Evolutionary conservation across 1,140 invertebrate genomes (phyloP), one percentile per base, ranked within the genome.

Genomic region (Leptestheria dahalacensis): DNA sequence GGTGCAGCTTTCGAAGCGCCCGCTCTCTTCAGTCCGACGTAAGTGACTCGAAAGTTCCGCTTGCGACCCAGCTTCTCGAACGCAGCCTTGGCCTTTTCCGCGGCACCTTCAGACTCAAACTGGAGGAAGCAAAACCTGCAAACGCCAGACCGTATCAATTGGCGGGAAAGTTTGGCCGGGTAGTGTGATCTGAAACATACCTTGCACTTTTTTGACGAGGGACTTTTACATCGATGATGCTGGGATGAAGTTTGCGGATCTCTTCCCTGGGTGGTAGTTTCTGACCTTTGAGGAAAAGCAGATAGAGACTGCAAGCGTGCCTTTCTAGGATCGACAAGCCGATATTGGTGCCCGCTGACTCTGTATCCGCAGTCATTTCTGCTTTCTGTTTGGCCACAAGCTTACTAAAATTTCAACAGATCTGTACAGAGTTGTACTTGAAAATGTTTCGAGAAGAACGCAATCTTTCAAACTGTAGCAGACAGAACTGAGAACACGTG

Each of bases 141-240:
- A 3, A 52, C 1, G 20, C 20, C 11, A 52, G 15, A 56, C 23
- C 20, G 1, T 33, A n/a, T n/a, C n/a, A n/a, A n/a, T n/a, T n/a
- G n/a, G n/a, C n/a, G n/a, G n/a, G n/a, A 29, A 1, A 18, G 11
- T 1, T 4, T 56, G 28, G 21, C 2, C 15, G 3, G 21, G 15
- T 26, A 9, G 33, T 25, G n/a, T 29, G 33, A 11, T 23, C 1
- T 20, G n/a, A 0, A 18, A 28, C 24, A 21, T 56, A 56, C 53
- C 41, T 56, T 26, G 53, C 53, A 33, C 26, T 33, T 20, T 56
- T 56, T 29, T 56, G 53, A 28, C 53, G 53, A 28, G 53, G 53
- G 20, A 56, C 28, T 56, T 29, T 24, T 10, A 56, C 28, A 20
- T 56, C 53, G 12, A 56, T 28, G 3, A 56, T 56, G 15, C 41